A percentile compares a stretch with the other conserved stretches of the same genome.
These are phyloP conservation scores for Tortricodes alternella DNA, from an alignment of 2,888 invertebrate genomes.

Conservation along the genomic window DNA sequence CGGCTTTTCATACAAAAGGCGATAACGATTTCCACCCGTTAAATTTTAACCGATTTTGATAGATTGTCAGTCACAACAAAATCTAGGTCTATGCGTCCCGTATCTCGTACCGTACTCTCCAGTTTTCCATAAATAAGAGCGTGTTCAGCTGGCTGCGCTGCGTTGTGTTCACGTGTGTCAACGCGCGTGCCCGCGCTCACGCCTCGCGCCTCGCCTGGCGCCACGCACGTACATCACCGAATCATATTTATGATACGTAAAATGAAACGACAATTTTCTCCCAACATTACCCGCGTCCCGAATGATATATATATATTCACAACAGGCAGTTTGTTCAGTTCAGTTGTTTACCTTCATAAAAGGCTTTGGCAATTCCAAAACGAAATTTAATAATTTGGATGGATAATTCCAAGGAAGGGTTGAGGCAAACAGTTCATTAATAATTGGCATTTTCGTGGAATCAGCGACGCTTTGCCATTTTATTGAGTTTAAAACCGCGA, in stretches of 20 bases:
- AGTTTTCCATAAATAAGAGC: neutral
- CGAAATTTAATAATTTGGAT: neutral
- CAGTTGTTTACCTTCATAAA: conserved; percentile 6
- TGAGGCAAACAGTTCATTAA: conserved; percentile 13
- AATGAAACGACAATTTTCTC: conserved; percentile 13
- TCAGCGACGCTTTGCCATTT: conserved; percentile 7
- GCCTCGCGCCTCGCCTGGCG: neutral
- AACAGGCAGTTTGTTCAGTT: neutral
- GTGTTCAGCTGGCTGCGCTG: neutral
- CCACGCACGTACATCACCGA: neutral
- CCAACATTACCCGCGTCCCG: conserved; percentile 12
- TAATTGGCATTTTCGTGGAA: conserved; percentile 6
- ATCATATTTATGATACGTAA: conserved; percentile 25
- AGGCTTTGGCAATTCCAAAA: neutral
- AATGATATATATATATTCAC: conserved; percentile 17
- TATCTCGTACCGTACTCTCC: too few species aligned
- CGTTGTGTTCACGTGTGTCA: neutral
- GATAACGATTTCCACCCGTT: too few species aligned
- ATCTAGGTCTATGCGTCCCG: too few species aligned
- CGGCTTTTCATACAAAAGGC: too few species aligned
- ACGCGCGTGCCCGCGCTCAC: neutral
- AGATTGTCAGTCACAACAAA: too few species aligned
- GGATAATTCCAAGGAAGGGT: neutral
- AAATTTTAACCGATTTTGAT: too few species aligned
- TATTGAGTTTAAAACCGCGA: conserved; percentile 20